Evolutionary conservation across 2,113 vertebrate species (phyloP).

Genomic region (Oxyruncus cristatus): DNA sequence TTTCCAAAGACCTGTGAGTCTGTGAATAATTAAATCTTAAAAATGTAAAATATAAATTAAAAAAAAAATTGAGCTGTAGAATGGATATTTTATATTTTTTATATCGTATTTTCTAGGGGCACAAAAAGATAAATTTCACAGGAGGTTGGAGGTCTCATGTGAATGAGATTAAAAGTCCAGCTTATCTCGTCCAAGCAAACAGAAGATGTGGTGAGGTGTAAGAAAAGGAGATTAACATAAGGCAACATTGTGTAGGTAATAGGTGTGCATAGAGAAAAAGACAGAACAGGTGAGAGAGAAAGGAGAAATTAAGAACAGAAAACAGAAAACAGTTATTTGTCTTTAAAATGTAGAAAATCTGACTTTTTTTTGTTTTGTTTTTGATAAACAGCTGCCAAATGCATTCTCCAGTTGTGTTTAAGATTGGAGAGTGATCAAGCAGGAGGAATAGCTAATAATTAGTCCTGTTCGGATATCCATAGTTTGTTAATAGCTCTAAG

Average conservation of each 20-base stretch:
- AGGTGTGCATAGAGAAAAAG: neutral
- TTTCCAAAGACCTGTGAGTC: neutral
- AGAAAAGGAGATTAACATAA: neutral
- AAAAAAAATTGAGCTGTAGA: neutral
- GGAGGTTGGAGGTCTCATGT: neutral
- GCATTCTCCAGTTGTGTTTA: neutral
- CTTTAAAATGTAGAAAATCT: neutral
- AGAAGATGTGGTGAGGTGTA: neutral
- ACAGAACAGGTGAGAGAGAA: neutral
- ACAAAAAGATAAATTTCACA: neutral
- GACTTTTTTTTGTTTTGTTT: neutral
- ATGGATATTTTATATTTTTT: neutral
- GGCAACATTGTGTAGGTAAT: neutral
- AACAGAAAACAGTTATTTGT: neutral
- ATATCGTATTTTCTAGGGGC: neutral
- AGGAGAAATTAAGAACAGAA: neutral
- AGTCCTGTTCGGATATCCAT: neutral
- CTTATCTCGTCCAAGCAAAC: neutral
- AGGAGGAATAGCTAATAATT: neutral
- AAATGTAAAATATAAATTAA: neutral
- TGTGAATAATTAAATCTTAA: neutral
- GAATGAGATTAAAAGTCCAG: neutral
- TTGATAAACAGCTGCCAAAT: neutral
- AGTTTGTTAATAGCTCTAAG: neutral
- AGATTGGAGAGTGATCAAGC: neutral